Evolutionary conservation across 2,888 invertebrate species (phyloP), one percentile per base, ranked within the genome.

Genomic region (Brachyptera putata): DNA sequence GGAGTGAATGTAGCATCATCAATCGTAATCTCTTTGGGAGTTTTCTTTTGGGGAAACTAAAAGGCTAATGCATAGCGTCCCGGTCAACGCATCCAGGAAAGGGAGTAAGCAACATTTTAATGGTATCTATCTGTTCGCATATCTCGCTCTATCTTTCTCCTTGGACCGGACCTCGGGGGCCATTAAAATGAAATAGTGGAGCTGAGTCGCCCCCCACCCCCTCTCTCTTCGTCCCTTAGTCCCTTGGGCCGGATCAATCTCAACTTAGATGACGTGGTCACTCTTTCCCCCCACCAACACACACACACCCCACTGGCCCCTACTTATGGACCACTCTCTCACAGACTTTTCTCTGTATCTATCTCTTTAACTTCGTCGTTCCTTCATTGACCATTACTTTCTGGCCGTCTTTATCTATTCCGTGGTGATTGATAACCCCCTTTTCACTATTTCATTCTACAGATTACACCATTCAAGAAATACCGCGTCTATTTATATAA

Each of bases 121-220:
- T 79, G 79, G 79, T 78, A 79, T 78, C 77, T 41, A 49, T 34
- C 76, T n/a, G n/a, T n/a, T n/a, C n/a, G n/a, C n/a, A n/a, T n/a
- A n/a, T n/a, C n/a, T n/a, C n/a, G n/a, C n/a, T n/a, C n/a, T n/a
- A n/a, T n/a, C n/a, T n/a, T n/a, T n/a, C n/a, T n/a, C n/a, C n/a
- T n/a, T n/a, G n/a, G n/a, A n/a, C n/a, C 73, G 77, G 75, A 73
- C 74, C 76, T 74, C 73, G 73, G 78, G 77, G 77, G 75, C 78
- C 78, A 79, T 79, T 79, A 79, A 79, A 79, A 79, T 79, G 79
- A 79, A 78, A 79, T 79, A 79, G 72, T 76, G 73, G 70, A 69
- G 63, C 69, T 50, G 58, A 57, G 46, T 57, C 53, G 30, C 58
- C 58, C 48, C 26, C n/a, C n/a, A n/a, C n/a, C n/a, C n/a, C n/a